Evolutionary conservation across 2,797 vertebrate genomes (phyloP).

Genomic region (Ibycter americanus): DNA sequence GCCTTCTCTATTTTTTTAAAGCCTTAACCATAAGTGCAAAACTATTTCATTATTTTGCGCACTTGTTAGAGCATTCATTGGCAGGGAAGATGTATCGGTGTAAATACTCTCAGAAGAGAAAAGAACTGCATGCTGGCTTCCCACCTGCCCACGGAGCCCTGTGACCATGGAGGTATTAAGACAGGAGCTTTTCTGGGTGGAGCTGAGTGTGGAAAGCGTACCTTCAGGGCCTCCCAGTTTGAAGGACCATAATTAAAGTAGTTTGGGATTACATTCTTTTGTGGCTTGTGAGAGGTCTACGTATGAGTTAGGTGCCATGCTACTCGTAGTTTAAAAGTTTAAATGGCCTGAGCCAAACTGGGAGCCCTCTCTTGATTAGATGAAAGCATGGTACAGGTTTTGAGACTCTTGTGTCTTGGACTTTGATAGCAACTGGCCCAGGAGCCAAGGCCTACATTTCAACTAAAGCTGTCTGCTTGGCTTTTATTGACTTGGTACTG

Average conservation of each 20-base stretch:
- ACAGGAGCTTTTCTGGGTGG: background rate
- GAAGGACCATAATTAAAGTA: background rate
- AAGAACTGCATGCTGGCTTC: background rate
- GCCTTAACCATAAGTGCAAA: background rate
- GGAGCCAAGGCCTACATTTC: background rate
- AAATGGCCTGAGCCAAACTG: background rate
- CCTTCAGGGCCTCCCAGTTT: background rate
- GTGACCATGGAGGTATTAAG: background rate
- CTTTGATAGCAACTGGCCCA: background rate
- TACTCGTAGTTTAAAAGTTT: background rate
- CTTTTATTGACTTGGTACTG: background rate
- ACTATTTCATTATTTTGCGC: background rate
- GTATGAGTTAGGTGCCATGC: background rate
- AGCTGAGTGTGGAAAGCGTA: background rate
- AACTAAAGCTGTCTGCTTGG: background rate
- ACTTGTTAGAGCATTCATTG: background rate
- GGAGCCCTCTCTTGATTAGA: background rate
- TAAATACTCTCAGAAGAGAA: background rate
- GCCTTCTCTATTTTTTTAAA: background rate
- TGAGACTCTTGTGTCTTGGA: background rate
- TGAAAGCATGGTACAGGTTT: background rate
- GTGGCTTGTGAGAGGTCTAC: background rate
- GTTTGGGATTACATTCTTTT: background rate
- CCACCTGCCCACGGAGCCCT: fast-evolving
- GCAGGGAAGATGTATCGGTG: background rate